Evolutionary conservation across 2,797 vertebrate genomes (phyloP), one percentile per base, ranked within the genome.

Genomic region (Meda fulgida): DNA sequence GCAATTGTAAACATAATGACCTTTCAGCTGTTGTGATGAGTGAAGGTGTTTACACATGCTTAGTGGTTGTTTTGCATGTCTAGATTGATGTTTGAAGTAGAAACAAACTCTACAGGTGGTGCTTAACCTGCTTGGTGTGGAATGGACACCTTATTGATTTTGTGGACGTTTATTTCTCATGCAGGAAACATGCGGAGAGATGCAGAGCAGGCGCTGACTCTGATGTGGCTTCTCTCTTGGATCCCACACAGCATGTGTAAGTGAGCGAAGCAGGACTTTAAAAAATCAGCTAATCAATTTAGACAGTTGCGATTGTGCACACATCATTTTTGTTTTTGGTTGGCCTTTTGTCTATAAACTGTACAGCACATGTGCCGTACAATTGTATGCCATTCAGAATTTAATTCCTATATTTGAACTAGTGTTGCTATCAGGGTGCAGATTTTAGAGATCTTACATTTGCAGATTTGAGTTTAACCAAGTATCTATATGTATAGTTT

Each of bases 81-180:
- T 91, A 90, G 55, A 76, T 80, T 51, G 16, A 80, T 95, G 93
- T 95, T 93, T 92, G 51, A 89, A 89, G 89, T 95, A 23, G 87
- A 91, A 93, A 94, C 93, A 94, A 66, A 46, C 72, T 80, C 72
- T 43, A 84, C 72, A 81, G 84, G 60, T 79, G 85, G n/a, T 51
- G 13, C 31, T 14, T 66, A 85, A 81, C 80, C 43, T 69, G 58
- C 82, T 84, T 86, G 84, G 81, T 85, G 70, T 58, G 67, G 81
- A 84, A 67, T 58, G 67, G 81, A 84, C 73, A 85, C 82, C 70
- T 58, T 81, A 71, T 70, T 73, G 86, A 67, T 67, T 78, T 21
- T 3, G 69, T 16, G 80, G 77, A 75, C 81, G 51, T 84, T 67
- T 72, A 67, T 38, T 53, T 81, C 69, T 73, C 43, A 34, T 72